Base-by-base conservation (phyloP, 2,113 vertebrate genomes). In the Misgurnus anguillicaudatus region DNA sequence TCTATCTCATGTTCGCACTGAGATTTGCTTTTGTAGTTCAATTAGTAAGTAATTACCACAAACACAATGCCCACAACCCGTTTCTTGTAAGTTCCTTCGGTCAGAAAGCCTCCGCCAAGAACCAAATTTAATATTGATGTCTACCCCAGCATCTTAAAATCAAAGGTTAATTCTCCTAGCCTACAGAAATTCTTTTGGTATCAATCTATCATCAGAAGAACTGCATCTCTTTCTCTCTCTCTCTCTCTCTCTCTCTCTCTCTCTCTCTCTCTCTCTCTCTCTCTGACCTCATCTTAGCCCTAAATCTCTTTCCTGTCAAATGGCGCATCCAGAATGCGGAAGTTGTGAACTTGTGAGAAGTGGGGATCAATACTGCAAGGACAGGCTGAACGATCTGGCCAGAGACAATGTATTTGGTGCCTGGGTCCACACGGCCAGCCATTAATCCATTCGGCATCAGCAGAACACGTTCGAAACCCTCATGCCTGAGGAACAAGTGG, bases 331-430 rank as follows among this genome's bases (percentile, higher is more conserved):
- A 88, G 87, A 91, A 90, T 87, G 83, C 80, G 87, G 89, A 93
- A 92, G 90, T 90, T 90, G 88, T 91, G 90, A 91, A 91, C 91
- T 90, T 90, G 88, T 87, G 88, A 91, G 87, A 83, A 86, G 87
- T n/a, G 85, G 81, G 24, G 90, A 94, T 92, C 91, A 88, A 94
- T 93, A 92, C 88, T 87, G 90, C 91, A 90, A 92, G 90, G 90
- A 91, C 91, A 89, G 87, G 80, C 88, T 85, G 81, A 91, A 86
- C 85, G 86, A 91, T 90, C 89, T 79, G 63, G 85, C 89, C 81
- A 77, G 86, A 88, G 89, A 89, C 88, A 85, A 87, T 86, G 87
- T 83, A 63, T 90, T 85, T 87, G 87, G 87, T 85, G 86, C 85
- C 76, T 86, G 47, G 38, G 87, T 88, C 84, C 89, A 85, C 85